Base-by-base conservation (phyloP, 2,888 invertebrate species). In the Caenorhabditis zanzibari region DNA sequence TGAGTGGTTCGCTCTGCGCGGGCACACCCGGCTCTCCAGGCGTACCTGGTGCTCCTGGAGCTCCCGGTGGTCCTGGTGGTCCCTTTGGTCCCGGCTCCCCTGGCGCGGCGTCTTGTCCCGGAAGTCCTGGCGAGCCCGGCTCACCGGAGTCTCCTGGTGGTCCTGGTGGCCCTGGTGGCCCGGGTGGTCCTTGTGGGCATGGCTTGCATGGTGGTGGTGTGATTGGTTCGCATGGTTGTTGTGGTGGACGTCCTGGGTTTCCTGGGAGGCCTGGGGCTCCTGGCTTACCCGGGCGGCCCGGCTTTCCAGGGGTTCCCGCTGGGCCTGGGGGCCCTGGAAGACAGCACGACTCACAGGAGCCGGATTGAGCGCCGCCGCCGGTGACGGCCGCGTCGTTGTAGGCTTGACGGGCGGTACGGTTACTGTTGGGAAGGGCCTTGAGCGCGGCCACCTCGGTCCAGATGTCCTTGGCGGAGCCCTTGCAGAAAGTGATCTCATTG, bases 401-500 rank as follows among this genome's bases (percentile, higher is more conserved):
- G 19, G 88, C 85, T 80, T 90, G 90, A 82, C 90, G 88, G 66
- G 86, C 85, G 38, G 89, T 90, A 52, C 90, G 77, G 84, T 89
- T 90, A 35, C 66, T 77, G 69, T 76, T 81, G 10, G 86, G 82
- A 14, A 85, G 71, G 26, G 54, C 71, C 66, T 87, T 87, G 41
- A 87, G 64, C 12, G 81, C 63, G 58, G 85, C 79, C 7, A 87
- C 86, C 52, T 90, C 90, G 10, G 86, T 82, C 90, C 90, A 90
- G 81, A 90, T 90, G 81, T 90, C 90, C 56, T 90, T 90, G 41
- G 90, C 90, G 14, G 90, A 90, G 16, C 82, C 82, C 66, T 91
- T 91, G 88, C 91, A 91, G 86, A 89, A 91, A 72, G 79, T 84
- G 82, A 91, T 88, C 80, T 91, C 91, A 66, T 86, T 89, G 82